These are phyloP conservation scores for Cenopis cana DNA, from an alignment of 2,888 invertebrate genomes.

Conservation along the genomic window DNA sequence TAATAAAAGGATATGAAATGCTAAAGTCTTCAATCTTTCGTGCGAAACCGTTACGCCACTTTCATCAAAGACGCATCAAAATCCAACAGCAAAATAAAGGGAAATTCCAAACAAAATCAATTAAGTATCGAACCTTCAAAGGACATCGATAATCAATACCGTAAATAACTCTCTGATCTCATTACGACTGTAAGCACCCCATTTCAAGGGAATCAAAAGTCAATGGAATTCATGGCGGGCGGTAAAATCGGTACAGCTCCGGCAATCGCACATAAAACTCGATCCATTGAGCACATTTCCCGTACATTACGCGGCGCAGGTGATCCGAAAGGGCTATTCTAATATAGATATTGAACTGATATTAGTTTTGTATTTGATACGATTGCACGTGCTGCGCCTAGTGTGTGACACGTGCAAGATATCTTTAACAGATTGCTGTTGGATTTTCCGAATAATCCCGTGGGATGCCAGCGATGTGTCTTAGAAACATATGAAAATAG, in stretches of 20 bases:
- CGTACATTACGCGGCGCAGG: conserved; percentile 48
- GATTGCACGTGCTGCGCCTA: not conserved
- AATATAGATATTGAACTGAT: not conserved
- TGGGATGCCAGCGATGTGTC: too few relatives aligned
- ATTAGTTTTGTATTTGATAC: not conserved
- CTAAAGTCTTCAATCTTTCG: too few relatives aligned
- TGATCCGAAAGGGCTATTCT: conserved; percentile 7
- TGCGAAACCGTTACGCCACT: not conserved
- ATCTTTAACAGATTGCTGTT: not conserved
- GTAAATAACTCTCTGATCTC: conserved; percentile 49
- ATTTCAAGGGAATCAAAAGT: conserved; percentile 61
- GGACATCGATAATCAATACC: conserved; percentile 35
- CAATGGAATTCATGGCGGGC: conserved; percentile 63
- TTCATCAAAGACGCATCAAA: not conserved
- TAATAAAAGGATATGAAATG: too few relatives aligned
- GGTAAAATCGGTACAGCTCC: conserved; percentile 50
- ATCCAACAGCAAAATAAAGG: not conserved
- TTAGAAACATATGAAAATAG: too few relatives aligned
- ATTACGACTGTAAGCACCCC: conserved; percentile 56
- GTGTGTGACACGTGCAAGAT: too few relatives aligned
- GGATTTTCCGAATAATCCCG: too few relatives aligned
- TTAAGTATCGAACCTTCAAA: conserved; percentile 24
- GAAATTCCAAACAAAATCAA: conserved; percentile 13
- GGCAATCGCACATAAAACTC: conserved; percentile 60
- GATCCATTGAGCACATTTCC: conserved; percentile 62